phyloP scores from a whole-genome alignment of 2,888 invertebrate species.

The Netelia fuscicornis region DNA sequence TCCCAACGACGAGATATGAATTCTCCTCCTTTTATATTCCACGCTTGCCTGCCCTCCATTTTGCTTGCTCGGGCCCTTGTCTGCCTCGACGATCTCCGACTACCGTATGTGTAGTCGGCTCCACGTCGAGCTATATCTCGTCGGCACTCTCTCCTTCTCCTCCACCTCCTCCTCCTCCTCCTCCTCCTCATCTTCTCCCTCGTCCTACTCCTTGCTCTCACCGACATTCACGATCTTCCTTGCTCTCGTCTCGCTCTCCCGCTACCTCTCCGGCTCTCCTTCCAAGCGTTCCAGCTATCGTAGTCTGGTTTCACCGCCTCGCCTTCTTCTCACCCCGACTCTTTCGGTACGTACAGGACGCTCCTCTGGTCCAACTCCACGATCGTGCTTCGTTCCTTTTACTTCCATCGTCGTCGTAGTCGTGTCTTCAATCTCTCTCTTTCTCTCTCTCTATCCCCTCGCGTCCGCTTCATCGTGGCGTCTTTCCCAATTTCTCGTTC shows the following conservation, averaged over 20 bases:
- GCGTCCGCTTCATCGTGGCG: conserved; percentile 65
- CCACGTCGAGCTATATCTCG: conserved; percentile 72
- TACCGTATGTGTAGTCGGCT: conserved; percentile 82
- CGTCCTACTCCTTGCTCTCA: conserved; percentile 35
- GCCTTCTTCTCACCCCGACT: conserved; percentile 45
- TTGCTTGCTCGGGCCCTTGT: conserved; percentile 83
- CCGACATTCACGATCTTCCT: conserved; percentile 63
- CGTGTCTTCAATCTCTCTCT: conserved; percentile 49
- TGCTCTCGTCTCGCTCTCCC: conserved; percentile 49
- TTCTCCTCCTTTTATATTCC: conserved; percentile 84
- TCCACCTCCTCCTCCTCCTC: conserved; percentile 55
- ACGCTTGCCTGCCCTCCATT: conserved; percentile 84
- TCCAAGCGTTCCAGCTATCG: conserved; percentile 59
- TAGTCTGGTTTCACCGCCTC: conserved; percentile 58
- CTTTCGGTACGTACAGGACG: conserved; percentile 20
- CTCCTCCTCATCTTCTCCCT: conserved; percentile 37
- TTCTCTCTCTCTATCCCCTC: conserved; percentile 63
- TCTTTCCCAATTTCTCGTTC: conserved; percentile 66
- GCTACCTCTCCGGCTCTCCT: conserved; percentile 51
- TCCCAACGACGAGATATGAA: conserved; percentile 84
- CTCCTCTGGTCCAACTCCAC: conserved; percentile 55
- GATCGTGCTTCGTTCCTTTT: conserved; percentile 71
- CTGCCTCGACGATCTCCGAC: conserved; percentile 84
- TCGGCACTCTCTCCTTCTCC: conserved; percentile 64
- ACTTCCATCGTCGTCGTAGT: conserved; percentile 46